Evolutionary conservation across 2,113 vertebrate species (phyloP).

Genomic region (Trachemys scripta): DNA sequence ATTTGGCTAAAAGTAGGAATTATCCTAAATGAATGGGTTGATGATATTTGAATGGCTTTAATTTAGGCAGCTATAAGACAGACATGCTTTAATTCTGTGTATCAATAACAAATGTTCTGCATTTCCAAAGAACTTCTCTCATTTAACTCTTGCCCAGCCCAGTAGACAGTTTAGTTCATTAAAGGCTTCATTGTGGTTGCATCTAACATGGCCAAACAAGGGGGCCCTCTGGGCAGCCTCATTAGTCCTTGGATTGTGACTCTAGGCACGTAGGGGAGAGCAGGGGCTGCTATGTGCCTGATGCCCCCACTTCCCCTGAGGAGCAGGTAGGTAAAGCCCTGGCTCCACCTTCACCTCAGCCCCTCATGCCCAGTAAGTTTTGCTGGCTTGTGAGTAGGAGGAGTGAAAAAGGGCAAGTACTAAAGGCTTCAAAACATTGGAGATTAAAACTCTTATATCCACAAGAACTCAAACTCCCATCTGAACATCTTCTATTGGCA

Average conservation of each 20-base stretch:
- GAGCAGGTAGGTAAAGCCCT: background rate
- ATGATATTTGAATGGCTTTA: slow-evolving; percentile 27
- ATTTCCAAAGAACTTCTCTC: background rate
- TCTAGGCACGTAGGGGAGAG: background rate
- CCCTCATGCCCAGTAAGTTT: background rate
- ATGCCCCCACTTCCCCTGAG: background rate
- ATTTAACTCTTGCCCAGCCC: background rate
- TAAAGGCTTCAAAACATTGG: background rate
- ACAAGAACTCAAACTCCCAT: background rate
- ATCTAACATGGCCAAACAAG: background rate
- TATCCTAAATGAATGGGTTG: slow-evolving; percentile 12
- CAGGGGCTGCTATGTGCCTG: background rate
- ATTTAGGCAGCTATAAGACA: slow-evolving; percentile 45
- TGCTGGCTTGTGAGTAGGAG: background rate
- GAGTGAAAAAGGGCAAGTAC: background rate
- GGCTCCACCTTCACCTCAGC: background rate
- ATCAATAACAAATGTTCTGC: background rate
- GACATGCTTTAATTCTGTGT: background rate
- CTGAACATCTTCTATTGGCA: background rate
- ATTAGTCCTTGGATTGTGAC: background rate
- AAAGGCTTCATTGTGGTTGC: background rate
- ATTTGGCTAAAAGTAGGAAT: slow-evolving; percentile 46
- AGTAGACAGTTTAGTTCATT: background rate
- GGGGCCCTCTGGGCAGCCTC: background rate
- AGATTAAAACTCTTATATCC: background rate